phyloP scores from a whole-genome alignment of 2,797 vertebrate species.

The Aphelocoma californica region DNA sequence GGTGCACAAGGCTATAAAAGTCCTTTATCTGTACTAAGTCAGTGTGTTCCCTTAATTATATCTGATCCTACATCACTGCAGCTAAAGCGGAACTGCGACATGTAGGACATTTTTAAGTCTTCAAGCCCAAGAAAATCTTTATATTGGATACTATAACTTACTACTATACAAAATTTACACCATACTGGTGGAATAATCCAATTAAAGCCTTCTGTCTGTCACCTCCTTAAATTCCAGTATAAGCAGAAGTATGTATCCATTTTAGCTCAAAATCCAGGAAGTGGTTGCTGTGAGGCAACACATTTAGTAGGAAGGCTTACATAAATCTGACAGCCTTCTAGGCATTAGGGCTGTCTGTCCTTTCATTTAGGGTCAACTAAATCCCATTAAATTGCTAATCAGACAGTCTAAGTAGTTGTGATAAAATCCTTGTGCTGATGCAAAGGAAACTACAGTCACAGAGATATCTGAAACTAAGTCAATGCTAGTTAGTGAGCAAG shows the following conservation, averaged over 20 bases:
- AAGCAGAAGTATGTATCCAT: neutral
- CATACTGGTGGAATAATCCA: neutral
- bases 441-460: neutral
- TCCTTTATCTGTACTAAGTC: neutral
- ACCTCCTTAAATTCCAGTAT: neutral
- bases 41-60: neutral
- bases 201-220: neutral
- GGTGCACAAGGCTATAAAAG: neutral
- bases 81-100: neutral
- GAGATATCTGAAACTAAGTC: neutral
- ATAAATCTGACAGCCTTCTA: neutral
- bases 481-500: neutral
- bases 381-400: neutral
- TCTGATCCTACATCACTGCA: neutral
- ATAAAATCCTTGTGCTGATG: neutral
- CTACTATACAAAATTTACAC: neutral
- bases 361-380: conserved; percentile 12
- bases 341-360: neutral
- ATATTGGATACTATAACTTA: neutral
- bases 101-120: neutral
- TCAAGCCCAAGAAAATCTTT: neutral
- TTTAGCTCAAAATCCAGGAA: neutral
- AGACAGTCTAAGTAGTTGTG: neutral
- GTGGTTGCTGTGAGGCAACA: neutral
- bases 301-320: neutral